Base-by-base conservation (phyloP, 2,888 invertebrate species). In the Hypena proboscidalis region DNA sequence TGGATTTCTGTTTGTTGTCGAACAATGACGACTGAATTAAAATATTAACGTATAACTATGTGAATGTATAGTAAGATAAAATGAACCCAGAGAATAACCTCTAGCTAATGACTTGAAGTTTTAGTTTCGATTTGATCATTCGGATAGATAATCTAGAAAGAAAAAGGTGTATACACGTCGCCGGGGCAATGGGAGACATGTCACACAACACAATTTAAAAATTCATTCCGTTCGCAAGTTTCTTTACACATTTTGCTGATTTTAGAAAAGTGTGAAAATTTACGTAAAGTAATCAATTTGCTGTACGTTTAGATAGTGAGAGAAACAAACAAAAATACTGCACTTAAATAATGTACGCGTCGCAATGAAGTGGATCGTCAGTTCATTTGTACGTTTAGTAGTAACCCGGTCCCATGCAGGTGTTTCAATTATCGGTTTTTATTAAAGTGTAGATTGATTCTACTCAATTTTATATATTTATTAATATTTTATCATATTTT, bases 321-420 rank as follows among this genome's bases (percentile, higher is more conserved):
- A 53, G 40, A 49, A 37, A 41, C 34, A 61, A 61, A 45, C 23
- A 25, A 49, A 38, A 42, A 35, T 43, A 45, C 49, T 58, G 63
- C 53, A 36, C 25, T 42, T 34, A 39, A 47, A 36, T 49, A n/a
- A 43, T 49, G 44, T 61, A 47, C 29, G 44, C 54, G 21, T 67
- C 26, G 49, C 46, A 44, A 45, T 55, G 50, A 48, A 37, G 46
- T 67, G 52, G 34, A 51, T 42, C 52, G 55, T 63, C 62, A 51
- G 77, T 74, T 81, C 72, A 72, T 67, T 77, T 80, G 74, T 77
- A 74, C 66, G 71, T 83, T 80, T 83, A 50, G 75, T 67, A 70
- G 55, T 70, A 61, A 77, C 85, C 86, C 83, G 86, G 83, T 84
- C 80, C 78, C 80, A 69, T 69, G 83, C 85, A 85, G 85, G 85